These are phyloP conservation scores for Asteroscopus sphinx DNA, from an alignment of 2,888 invertebrate genomes.

Conservation along the genomic window DNA sequence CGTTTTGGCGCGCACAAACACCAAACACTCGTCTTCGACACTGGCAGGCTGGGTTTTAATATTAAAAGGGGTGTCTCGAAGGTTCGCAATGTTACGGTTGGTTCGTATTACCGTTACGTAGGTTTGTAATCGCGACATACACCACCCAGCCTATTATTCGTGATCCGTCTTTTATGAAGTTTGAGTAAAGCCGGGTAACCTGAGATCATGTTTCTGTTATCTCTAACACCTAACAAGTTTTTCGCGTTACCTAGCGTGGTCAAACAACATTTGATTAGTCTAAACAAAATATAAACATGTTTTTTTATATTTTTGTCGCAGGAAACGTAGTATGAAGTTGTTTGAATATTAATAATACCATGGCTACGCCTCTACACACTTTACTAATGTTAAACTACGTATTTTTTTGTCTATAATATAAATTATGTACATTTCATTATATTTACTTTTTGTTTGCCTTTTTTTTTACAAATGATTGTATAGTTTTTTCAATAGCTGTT, in stretches of 20 bases:
- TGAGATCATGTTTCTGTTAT: no score
- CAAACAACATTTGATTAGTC: no score
- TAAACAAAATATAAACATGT: no score
- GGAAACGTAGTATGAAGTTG: not conserved
- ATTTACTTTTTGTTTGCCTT: conserved; percentile 1
- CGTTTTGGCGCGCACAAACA: conserved; percentile 15
- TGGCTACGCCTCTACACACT: not conserved
- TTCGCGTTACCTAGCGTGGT: no score
- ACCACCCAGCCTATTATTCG: not conserved
- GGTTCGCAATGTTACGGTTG: conserved; percentile 10
- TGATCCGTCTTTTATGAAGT: not conserved
- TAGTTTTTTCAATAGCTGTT: not conserved
- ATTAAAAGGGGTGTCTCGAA: conserved; percentile 32
- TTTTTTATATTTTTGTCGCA: no score
- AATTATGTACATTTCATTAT: not conserved
- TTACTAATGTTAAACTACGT: not conserved
- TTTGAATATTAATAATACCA: not conserved
- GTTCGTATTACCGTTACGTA: conserved; percentile 12
- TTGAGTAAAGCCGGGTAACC: no score
- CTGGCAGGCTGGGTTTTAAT: conserved; percentile 23
- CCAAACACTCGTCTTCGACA: conserved; percentile 25
- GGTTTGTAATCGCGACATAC: conserved; percentile 10
- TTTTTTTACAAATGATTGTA: conserved; percentile 4
- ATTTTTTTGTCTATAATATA: not conserved
- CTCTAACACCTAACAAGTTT: no score